phyloP scores from a whole-genome alignment of 23 tunicate species.

The Trididemnum clinides region DNA sequence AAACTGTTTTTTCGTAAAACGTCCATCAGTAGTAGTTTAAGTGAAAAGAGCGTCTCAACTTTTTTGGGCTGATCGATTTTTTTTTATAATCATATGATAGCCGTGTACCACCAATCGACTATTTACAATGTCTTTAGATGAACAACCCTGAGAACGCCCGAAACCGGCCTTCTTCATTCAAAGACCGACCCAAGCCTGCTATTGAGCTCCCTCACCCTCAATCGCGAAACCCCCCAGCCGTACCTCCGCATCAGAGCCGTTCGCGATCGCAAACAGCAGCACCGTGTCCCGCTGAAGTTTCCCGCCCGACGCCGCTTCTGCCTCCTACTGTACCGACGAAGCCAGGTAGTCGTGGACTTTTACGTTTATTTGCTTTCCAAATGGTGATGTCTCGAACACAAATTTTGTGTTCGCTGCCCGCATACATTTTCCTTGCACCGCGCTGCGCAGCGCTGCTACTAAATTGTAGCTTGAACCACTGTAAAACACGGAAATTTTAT shows the following conservation, averaged over 20 bases:
- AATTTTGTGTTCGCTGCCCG: too few relatives aligned
- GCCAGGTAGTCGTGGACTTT: slow-evolving; percentile 22
- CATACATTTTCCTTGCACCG: too few relatives aligned
- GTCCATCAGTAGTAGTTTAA: too few relatives aligned
- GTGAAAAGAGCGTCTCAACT: too few relatives aligned
- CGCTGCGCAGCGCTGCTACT: too few relatives aligned
- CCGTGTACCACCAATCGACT: neutral
- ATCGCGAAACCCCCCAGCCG: slow-evolving; percentile 30
- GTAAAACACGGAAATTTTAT: too few relatives aligned
- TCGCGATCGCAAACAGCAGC: slow-evolving; percentile 20
- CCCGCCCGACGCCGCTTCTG: neutral
- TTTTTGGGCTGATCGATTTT: too few relatives aligned
- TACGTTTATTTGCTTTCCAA: too few relatives aligned
- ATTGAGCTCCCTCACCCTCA: slow-evolving; percentile 9
- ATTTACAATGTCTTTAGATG: neutral
- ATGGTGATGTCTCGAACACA: too few relatives aligned
- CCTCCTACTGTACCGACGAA: slow-evolving; percentile 47
- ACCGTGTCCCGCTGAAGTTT: neutral
- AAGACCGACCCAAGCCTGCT: slow-evolving; percentile 41
- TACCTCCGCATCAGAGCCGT: slow-evolving; percentile 43
- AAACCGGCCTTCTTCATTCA: slow-evolving; percentile 62
- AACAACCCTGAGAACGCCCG: slow-evolving; percentile 34
- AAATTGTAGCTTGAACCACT: too few relatives aligned
- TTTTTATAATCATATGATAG: neutral
- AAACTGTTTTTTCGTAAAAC: too few relatives aligned